phyloP scores from a whole-genome alignment of 2,113 vertebrate species.

The Vanacampus margaritifer region DNA sequence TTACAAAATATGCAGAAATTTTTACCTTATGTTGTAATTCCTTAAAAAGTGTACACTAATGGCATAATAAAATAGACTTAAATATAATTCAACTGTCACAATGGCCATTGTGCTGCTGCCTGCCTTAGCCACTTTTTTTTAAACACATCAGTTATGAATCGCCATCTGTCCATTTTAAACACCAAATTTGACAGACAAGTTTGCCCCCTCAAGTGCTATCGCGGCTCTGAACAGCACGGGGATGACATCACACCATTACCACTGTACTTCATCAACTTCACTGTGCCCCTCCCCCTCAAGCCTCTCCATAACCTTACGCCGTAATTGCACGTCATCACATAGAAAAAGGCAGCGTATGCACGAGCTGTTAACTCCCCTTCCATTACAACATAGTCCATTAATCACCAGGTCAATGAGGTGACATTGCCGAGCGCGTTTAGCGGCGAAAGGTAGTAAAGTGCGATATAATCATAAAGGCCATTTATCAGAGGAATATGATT shows the following conservation, averaged over 20 bases:
- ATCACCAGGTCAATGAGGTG: constrained; percentile 6
- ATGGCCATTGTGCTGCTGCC: too few species aligned
- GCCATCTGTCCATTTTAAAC: not conserved
- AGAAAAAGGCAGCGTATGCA: not conserved
- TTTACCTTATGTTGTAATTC: too few species aligned
- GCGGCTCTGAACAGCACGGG: not conserved
- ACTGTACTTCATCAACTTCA: not conserved
- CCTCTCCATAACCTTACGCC: not conserved
- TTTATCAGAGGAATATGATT: not conserved
- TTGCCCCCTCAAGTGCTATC: not conserved
- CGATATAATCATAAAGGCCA: not conserved
- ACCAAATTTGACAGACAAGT: not conserved
- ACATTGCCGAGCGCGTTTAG: not conserved
- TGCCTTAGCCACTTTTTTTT: not conserved
- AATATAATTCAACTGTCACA: too few species aligned
- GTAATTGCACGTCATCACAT: not conserved
- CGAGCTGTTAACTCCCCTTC: not conserved
- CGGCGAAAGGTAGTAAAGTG: not conserved
- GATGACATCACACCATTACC: not conserved
- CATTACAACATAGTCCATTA: constrained; percentile 3
- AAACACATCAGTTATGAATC: not conserved
- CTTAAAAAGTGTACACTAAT: too few species aligned
- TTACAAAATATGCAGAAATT: too few species aligned
- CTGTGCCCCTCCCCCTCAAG: not conserved
- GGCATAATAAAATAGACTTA: too few species aligned